Evolutionary conservation across 2,888 invertebrate species (phyloP).

Genomic region (Xylota segnis): DNA sequence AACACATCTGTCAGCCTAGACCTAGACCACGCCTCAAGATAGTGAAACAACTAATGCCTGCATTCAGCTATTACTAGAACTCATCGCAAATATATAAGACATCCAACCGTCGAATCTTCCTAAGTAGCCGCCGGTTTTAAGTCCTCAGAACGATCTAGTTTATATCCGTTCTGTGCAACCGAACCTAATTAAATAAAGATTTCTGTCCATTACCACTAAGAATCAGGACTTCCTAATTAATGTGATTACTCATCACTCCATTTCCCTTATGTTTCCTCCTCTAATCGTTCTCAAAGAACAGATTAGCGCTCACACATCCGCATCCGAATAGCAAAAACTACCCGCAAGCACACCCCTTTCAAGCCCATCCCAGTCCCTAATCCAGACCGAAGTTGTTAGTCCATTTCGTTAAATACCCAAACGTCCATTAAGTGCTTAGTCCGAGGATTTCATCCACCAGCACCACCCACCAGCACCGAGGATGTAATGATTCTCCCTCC

Average conservation of each 20-base stretch:
- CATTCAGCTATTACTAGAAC: no score
- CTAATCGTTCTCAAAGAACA: slow-evolving; percentile 32
- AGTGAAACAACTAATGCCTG: no score
- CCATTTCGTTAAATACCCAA: slow-evolving; percentile 21
- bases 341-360: not conserved
- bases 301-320: slow-evolving; percentile 32
- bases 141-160: no score
- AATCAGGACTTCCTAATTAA: slow-evolving; percentile 37
- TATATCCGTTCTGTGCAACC: no score
- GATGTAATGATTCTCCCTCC: slow-evolving; percentile 26
- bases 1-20: no score
- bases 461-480: not conserved
- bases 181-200: slow-evolving; percentile 44
- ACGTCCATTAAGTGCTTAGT: slow-evolving; percentile 38
- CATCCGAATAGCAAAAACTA: not conserved
- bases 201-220: slow-evolving; percentile 41
- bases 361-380: slow-evolving; percentile 19
- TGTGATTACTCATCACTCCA: slow-evolving; percentile 55
- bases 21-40: no score
- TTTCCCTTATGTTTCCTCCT: slow-evolving; percentile 16
- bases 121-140: no score
- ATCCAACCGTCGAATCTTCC: no score
- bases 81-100: no score
- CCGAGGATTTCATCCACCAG: slow-evolving; percentile 10
- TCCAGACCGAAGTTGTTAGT: not conserved